These are phyloP conservation scores for Anabacerthia variegaticeps DNA, from an alignment of 2,797 vertebrate genomes.

Conservation along the genomic window DNA sequence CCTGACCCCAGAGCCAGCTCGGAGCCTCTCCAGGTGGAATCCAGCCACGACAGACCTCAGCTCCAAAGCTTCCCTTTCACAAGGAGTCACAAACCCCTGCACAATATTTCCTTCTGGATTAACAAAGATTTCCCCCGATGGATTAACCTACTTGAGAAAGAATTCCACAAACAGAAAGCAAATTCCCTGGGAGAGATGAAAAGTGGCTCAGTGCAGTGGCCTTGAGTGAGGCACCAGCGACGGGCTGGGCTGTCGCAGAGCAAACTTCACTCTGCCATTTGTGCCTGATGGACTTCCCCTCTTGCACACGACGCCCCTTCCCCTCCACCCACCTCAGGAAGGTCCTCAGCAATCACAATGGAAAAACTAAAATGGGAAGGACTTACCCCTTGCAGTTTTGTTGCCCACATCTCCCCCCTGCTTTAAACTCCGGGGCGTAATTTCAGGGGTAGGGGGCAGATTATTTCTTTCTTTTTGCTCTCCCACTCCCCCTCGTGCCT, in stretches of 20 bases:
- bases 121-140: constrained; percentile 16
- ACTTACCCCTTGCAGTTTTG: not conserved
- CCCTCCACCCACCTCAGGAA: not conserved
- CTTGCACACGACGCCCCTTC: not conserved
- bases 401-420: not conserved
- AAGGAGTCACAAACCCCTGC: not conserved
- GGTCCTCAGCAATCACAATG: not conserved
- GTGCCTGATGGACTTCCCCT: not conserved
- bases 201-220: not conserved
- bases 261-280: constrained; percentile 1
- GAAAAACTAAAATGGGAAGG: not conserved
- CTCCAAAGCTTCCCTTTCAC: not conserved
- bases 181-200: constrained; percentile 36
- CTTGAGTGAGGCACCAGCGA: not conserved
- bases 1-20: not conserved
- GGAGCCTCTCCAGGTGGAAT: not conserved
- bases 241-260: constrained; percentile 52
- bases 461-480: not conserved
- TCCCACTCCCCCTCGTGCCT: not conserved
- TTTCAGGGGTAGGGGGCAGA: not conserved
- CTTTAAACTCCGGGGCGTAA: not conserved
- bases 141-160: constrained; percentile 56
- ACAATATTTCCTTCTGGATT: constrained; percentile 36
- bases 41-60: not conserved
- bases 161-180: constrained; percentile 54